Percentiles rank a stretch among this genome's conserved stretches.
These are phyloP conservation scores for Isichthys henryi DNA, from an alignment of 2,113 vertebrate species.

Conservation along the genomic window DNA sequence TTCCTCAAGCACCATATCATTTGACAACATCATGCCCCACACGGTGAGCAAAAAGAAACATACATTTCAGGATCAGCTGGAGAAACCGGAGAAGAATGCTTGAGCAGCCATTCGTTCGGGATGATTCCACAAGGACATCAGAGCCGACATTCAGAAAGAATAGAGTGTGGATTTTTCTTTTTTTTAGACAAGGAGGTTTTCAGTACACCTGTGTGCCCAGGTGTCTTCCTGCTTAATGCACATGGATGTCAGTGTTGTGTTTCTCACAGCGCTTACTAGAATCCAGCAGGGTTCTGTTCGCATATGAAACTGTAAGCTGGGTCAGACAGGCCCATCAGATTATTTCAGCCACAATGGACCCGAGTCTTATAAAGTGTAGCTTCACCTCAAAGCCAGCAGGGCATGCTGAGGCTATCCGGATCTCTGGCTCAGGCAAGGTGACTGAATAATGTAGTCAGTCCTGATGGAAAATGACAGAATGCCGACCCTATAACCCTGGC, in stretches of 20 bases:
- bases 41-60: background rate
- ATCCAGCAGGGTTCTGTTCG: background rate
- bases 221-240: background rate
- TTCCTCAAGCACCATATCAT: background rate
- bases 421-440: constrained; percentile 26
- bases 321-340: background rate
- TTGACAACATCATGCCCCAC: background rate
- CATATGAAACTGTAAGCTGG: background rate
- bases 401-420: constrained; percentile 28
- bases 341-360: constrained; percentile 2
- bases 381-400: background rate
- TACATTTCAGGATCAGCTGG: background rate
- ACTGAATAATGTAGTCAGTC: constrained; percentile 24
- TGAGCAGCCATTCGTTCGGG: background rate
- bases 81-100: background rate
- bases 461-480: constrained; percentile 33
- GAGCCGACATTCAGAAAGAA: background rate
- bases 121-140: background rate
- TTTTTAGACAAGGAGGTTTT: background rate
- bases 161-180: background rate
- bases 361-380: background rate
- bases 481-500: constrained; percentile 21
- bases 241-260: background rate
- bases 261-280: background rate
- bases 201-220: background rate